These are phyloP conservation scores for Halesus radiatus DNA, from an alignment of 1,140 invertebrate species.

Conservation along the genomic window DNA sequence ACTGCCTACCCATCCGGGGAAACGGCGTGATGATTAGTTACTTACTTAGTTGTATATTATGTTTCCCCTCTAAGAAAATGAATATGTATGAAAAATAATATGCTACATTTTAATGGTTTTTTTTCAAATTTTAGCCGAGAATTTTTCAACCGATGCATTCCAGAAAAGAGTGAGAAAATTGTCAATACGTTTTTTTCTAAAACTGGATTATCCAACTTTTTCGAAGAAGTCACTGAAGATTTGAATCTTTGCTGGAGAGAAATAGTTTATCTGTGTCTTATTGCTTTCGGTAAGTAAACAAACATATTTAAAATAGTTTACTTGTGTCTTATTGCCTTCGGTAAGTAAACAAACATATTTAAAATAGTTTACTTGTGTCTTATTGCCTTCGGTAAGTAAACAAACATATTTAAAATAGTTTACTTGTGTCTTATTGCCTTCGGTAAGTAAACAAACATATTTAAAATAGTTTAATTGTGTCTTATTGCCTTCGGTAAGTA, in stretches of 20 bases:
- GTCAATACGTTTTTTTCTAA: conserved; percentile 67
- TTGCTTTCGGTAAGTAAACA: conserved; percentile 74
- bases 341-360: conserved; percentile 63
- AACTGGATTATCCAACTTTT: conserved; percentile 71
- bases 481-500: conserved; percentile 74
- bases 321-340: conserved; percentile 74
- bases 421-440: conserved; percentile 75
- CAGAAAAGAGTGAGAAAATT: conserved; percentile 63
- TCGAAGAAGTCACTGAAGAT: conserved; percentile 76
- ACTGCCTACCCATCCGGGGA: too few relatives aligned
- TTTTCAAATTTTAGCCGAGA: conserved; percentile 62
- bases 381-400: conserved; percentile 74
- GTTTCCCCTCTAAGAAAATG: too few relatives aligned
- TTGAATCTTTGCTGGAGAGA: conserved; percentile 74
- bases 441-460: conserved; percentile 66
- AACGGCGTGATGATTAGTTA: too few relatives aligned
- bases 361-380: conserved; percentile 74
- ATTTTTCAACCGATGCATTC: conserved; percentile 73
- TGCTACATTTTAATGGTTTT: conserved; percentile 54
- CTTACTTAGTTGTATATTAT: too few relatives aligned
- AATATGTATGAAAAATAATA: conserved; percentile 16
- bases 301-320: conserved; percentile 62
- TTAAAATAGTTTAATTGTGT: conserved; percentile 73
- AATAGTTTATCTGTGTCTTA: conserved; percentile 74
- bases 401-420: conserved; percentile 65